Base-by-base conservation (phyloP, 2,888 invertebrate genomes). In the Harpalus rufipes region DNA sequence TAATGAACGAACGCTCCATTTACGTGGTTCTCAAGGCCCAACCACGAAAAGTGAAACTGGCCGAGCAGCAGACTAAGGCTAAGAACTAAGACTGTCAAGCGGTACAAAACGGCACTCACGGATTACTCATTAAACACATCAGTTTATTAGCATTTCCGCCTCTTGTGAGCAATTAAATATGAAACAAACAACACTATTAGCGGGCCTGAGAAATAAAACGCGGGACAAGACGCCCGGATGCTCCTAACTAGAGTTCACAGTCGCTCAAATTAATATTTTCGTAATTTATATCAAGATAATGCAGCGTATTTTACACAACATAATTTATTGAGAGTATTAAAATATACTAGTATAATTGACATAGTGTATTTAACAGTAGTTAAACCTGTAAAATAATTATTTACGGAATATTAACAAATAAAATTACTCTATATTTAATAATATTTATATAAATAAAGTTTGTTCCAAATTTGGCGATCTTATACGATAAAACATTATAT, bases 131-230 rank as follows among this genome's bases (percentile, higher is more conserved):
- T 61, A 80, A 80, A 80, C 44, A 80, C 61, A 80, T 80, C 59
- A 32, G 61, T 61, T 80, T 80, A 80, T 80, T 80, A 80, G 39
- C 80, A 80, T 80, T 80, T 80, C 80, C 80, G 59, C 61, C 63
- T 39, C 61, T 61, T 32, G 59, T 14, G 14, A 80, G 63, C 61
- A 80, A 80, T 80, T 80, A 80, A 80, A 80, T 80, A 80, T 61
- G 80, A 80, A 80, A 80, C 61, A 61, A 80, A 80, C 80, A 80
- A 80, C 61, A 61, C 80, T 80, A 61, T 80, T 80, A 80, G 78
- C 61, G 41, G 63, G 25, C 61, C 59, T 80, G 80, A 80, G 80
- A 80, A 80, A 76, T 21, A 21, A 51, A 78, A 78, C 58, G 25
- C 39, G 58, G 32, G 78, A 56, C 78, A 58, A 76, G 14, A 25